These are phyloP conservation scores for Etia nguti DNA, from an alignment of 2,113 vertebrate genomes.

Conservation along the genomic window DNA sequence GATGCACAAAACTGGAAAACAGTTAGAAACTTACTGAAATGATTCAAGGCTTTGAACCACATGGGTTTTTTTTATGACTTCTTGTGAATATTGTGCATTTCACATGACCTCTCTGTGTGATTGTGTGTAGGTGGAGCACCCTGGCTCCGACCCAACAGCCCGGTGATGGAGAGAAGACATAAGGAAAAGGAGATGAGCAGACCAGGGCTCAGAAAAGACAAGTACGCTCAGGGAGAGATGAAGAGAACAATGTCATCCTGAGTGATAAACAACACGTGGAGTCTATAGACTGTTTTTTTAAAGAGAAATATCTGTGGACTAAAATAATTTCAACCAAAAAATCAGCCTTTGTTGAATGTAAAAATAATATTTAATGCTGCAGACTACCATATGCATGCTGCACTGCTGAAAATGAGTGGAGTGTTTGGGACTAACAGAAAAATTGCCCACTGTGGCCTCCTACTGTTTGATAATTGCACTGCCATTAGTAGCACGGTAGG, in stretches of 20 bases:
- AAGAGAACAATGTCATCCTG: constrained; percentile 57
- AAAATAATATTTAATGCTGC: background rate
- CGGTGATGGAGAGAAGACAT: constrained; percentile 3
- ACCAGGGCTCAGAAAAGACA: constrained; percentile 10
- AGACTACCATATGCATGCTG: background rate
- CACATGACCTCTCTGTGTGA: background rate
- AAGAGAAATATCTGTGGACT: background rate
- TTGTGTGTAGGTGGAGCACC: constrained; percentile 27
- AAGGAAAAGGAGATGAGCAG: background rate
- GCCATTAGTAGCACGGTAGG: background rate
- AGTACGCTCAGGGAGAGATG: constrained; percentile 18
- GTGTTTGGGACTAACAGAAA: background rate
- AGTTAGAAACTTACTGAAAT: background rate
- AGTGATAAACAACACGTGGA: background rate
- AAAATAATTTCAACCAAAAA: background rate
- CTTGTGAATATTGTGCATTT: background rate
- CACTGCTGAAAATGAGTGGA: background rate
- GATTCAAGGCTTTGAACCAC: background rate
- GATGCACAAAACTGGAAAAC: background rate
- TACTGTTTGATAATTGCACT: constrained; percentile 37
- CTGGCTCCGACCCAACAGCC: constrained; percentile 29
- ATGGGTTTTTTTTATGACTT: background rate
- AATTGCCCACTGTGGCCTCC: background rate
- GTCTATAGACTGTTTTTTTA: background rate
- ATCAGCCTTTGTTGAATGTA: background rate